Base-by-base conservation (phyloP, 2,888 invertebrate genomes). In the Caenorhabditis becei region DNA sequence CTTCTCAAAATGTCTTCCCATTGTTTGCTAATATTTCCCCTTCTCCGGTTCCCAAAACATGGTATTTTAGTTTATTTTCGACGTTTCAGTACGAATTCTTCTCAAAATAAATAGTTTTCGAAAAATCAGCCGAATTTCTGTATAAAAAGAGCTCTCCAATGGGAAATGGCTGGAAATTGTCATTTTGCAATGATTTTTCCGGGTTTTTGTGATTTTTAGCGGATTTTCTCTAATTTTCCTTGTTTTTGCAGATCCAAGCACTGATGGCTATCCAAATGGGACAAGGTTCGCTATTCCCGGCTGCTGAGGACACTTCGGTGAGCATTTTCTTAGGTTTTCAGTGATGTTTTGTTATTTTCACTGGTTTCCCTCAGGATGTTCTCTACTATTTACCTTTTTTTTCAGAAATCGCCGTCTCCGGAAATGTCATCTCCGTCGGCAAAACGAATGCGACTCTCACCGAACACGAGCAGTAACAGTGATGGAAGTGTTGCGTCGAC, bases 401-500 rank as follows among this genome's bases (percentile, higher is more conserved):
- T 74, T 10, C 61, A 75, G 75, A 67, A 67, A 11, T 53, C 75
- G 1, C 75, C 75, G 1, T 61, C 75, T 0, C 75, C 75, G 1
- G 75, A 75, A 53, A 49, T 49, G 24, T 24, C 59, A 16, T 75
- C 75, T 14, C 75, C 75, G 8, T 58, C 75, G 14, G 75, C 75
- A 11, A 75, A 75, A 35, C 26, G 75, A 20, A 53, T 75, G 35
- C 26, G 53, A 24, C 16, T 75, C 2, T 75, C 75, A 1, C 75
- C 75, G 16, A 75, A 66, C 41, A 44, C 75, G 23, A 74, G 72
- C 35, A 58, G 51, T 62, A 63, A 74, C 53, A 75, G 75, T 35
- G 75, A 75, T n/a, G 65, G 20, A 24, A 65, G 65, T 32, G 53
- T 75, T 32, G 75, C 75, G 16, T 75, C 75, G 44, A 75, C 75